Base-by-base conservation (phyloP, 2,888 invertebrate genomes). In the Isoperla grammatica region DNA sequence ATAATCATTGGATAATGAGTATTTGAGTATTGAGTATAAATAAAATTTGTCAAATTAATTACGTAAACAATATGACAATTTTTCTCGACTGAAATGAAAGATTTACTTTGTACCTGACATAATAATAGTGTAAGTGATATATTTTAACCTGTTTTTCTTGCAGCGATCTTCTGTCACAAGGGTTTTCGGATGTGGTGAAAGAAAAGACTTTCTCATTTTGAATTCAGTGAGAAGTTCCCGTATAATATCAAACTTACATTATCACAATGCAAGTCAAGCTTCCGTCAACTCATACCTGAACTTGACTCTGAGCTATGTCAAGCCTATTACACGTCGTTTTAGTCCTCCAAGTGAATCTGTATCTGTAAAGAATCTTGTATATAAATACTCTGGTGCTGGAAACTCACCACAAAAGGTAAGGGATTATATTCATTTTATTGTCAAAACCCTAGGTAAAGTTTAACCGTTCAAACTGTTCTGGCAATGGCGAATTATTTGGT, bases 141-240 rank as follows among this genome's bases (percentile, higher is more conserved):
- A n/a, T n/a, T n/a, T n/a, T n/a, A n/a, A n/a, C n/a, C n/a, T n/a
- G n/a, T n/a, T n/a, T n/a, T n/a, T n/a, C 11, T 54, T 60, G 35
- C 59, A 63, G 62, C 56, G 62, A 20, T 55, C 57, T 11, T 56
- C 65, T 5, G 42, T 61, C 35, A 61, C 62, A 37, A 49, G 60
- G 35, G 17, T 59, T 17, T 49, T 58, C 5, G 62, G 62, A 6
- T 66, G 66, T 49, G 65, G 63, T n/a, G 56, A 53, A 35, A 40
- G 57, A 9, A 35, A 40, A 3, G 63, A 65, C 35, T 42, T 64
- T 23, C 3, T 57, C 20, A 43, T 64, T n/a, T 37, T 63, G 13
- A 37, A 37, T 9, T 40, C 63, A 4, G 60, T 61, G 20, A 58
- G 45, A n/a, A 61, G 59, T 49, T 46, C 57, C 22, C 48, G 58